These are phyloP conservation scores for Pantherophis guttatus DNA, from an alignment of 2,113 vertebrate species.

Conservation along the genomic window DNA sequence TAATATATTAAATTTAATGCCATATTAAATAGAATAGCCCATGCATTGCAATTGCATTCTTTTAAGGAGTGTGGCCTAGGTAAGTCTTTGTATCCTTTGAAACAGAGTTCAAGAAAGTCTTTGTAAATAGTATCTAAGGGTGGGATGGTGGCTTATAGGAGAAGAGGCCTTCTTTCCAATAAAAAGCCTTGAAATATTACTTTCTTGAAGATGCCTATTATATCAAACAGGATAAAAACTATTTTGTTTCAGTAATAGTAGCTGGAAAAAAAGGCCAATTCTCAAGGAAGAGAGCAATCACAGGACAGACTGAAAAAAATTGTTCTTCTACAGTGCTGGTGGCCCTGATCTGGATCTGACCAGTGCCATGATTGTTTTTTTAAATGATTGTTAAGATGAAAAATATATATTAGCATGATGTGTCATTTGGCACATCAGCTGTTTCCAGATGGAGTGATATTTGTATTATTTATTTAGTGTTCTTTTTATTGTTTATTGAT, in stretches of 20 bases:
- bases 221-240: slow-evolving; percentile 25
- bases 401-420: neutral
- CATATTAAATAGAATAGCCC: slow-evolving; percentile 48
- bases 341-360: neutral
- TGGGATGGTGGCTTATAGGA: slow-evolving; percentile 27
- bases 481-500: neutral
- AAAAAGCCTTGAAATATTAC: slow-evolving; percentile 52
- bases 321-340: neutral
- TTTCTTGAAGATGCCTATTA: slow-evolving; percentile 43
- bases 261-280: neutral
- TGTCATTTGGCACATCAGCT: neutral
- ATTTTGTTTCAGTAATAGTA: neutral
- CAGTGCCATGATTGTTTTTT: neutral
- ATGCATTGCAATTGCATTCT: slow-evolving; percentile 27
- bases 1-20: slow-evolving; percentile 25
- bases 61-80: slow-evolving; percentile 29
- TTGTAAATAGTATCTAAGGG: slow-evolving; percentile 45
- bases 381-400: neutral
- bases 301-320: neutral
- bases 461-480: neutral
- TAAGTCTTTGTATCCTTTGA: slow-evolving; percentile 17
- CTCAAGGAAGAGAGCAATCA: neutral
- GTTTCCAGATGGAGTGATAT: neutral
- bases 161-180: slow-evolving; percentile 38
- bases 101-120: slow-evolving; percentile 27